Percentiles rank a stretch among this genome's conserved stretches.
phyloP scores from a whole-genome alignment of 2,888 invertebrate species.

The Isoperla grammatica region DNA sequence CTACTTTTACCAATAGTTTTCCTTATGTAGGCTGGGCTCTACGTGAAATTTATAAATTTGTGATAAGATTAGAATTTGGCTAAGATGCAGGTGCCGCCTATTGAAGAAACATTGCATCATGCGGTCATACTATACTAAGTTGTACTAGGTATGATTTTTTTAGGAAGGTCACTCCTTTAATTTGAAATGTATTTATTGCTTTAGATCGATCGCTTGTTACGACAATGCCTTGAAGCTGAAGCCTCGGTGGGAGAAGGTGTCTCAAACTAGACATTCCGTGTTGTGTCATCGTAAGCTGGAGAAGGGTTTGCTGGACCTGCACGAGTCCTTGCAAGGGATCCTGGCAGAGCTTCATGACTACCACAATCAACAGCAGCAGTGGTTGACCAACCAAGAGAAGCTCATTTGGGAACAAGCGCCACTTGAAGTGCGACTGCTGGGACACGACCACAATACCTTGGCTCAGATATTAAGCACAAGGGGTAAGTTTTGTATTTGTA shows the following conservation, averaged over 20 bases:
- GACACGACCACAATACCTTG: constrained; percentile 39
- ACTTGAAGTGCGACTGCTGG: constrained; percentile 42
- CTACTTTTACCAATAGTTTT: no score
- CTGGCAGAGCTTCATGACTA: constrained; percentile 57
- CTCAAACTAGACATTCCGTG: constrained; percentile 57
- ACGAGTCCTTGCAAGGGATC: constrained; percentile 59
- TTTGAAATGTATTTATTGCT: no score
- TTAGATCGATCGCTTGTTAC: constrained; percentile 58
- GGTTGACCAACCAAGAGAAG: constrained; percentile 54
- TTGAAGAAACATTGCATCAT: no score
- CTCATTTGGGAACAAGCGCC: constrained; percentile 51
- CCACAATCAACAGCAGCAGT: constrained; percentile 56
- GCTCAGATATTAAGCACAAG: constrained; percentile 20
- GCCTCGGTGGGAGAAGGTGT: constrained; percentile 56
- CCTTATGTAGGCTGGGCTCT: no score
- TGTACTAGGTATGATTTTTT: no score
- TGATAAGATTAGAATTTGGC: background rate
- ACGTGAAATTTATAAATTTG: background rate
- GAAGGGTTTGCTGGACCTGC: constrained; percentile 55
- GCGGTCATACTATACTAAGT: no score
- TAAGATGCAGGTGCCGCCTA: background rate
- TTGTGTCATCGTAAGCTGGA: constrained; percentile 62
- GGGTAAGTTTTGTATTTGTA: no score
- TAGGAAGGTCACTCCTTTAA: no score
- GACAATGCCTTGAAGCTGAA: constrained; percentile 60